These are phyloP conservation scores for Piprites chloris DNA, from an alignment of 2,113 vertebrate species.

Conservation along the genomic window DNA sequence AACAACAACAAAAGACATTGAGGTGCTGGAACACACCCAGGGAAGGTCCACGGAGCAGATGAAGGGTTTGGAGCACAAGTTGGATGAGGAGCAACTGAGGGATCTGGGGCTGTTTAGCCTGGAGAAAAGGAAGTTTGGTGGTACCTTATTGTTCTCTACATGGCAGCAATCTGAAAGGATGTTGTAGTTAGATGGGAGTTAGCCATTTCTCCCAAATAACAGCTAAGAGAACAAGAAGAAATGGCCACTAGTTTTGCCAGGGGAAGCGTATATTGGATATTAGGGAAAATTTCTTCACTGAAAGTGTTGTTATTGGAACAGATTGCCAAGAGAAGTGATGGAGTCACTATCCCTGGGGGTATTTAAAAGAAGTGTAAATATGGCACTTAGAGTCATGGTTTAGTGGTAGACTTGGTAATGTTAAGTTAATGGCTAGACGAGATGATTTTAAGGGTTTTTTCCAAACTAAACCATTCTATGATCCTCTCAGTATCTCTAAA, in stretches of 20 bases:
- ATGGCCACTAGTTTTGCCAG: neutral
- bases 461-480: neutral
- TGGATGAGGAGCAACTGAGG: neutral
- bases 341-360: neutral
- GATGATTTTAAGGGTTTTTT: neutral
- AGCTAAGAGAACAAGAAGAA: neutral
- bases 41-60: fast-evolving
- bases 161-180: neutral
- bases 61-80: neutral
- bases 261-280: neutral
- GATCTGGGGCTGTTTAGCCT: neutral
- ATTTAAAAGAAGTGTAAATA: neutral
- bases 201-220: neutral
- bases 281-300: neutral
- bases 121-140: neutral
- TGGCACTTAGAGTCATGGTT: neutral
- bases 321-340: neutral
- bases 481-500: neutral
- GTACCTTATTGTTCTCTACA: neutral
- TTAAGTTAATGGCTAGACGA: neutral
- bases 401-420: neutral
- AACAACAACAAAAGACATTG: neutral
- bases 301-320: neutral
- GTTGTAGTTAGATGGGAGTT: neutral
- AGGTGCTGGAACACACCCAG: neutral